phyloP scores from a whole-genome alignment of 2,797 vertebrate genomes.

The Leptatherina wallacei region DNA sequence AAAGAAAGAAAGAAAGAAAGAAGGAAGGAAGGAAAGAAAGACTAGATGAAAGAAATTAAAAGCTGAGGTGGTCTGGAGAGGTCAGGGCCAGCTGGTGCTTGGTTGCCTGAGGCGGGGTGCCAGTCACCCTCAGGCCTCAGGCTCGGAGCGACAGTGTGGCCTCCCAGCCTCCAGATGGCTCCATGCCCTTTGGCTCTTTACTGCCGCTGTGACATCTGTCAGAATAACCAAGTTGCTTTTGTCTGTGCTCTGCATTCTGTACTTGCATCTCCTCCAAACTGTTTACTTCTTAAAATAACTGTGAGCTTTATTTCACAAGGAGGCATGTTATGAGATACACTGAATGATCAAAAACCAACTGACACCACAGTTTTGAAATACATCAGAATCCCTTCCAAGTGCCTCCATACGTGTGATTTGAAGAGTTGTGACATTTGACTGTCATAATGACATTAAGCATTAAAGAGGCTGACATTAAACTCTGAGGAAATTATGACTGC shows the following conservation, averaged over 20 bases:
- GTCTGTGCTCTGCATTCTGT: slow-evolving; percentile 68
- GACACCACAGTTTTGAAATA: slow-evolving; percentile 3
- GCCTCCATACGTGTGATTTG: slow-evolving; percentile 43
- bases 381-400: slow-evolving; percentile 5
- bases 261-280: slow-evolving; percentile 56
- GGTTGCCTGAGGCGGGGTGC: slow-evolving; percentile 66
- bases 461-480: slow-evolving; percentile 49
- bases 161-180: slow-evolving; percentile 83
- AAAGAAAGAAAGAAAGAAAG: slow-evolving; percentile 20
- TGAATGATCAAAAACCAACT: slow-evolving; percentile 21
- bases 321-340: slow-evolving; percentile 17
- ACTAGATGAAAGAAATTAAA: slow-evolving; percentile 15
- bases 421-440: slow-evolving; percentile 64
- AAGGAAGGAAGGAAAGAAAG: slow-evolving; percentile 21
- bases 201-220: slow-evolving; percentile 83
- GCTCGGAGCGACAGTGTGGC: slow-evolving; percentile 68
- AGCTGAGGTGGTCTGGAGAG: slow-evolving; percentile 60
- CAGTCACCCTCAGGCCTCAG: slow-evolving; percentile 66
- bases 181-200: slow-evolving; percentile 77
- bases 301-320: slow-evolving; percentile 16
- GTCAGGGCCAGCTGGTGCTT: slow-evolving; percentile 81
- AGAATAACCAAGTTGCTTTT: slow-evolving; percentile 81
- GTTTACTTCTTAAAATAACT: slow-evolving; percentile 59
- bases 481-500: slow-evolving; percentile 35
- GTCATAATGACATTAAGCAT: slow-evolving; percentile 59